Percentiles rank a stretch among this genome's conserved stretches.
phyloP scores from a whole-genome alignment of 2,113 vertebrate species.

The Jaculus jaculus region DNA sequence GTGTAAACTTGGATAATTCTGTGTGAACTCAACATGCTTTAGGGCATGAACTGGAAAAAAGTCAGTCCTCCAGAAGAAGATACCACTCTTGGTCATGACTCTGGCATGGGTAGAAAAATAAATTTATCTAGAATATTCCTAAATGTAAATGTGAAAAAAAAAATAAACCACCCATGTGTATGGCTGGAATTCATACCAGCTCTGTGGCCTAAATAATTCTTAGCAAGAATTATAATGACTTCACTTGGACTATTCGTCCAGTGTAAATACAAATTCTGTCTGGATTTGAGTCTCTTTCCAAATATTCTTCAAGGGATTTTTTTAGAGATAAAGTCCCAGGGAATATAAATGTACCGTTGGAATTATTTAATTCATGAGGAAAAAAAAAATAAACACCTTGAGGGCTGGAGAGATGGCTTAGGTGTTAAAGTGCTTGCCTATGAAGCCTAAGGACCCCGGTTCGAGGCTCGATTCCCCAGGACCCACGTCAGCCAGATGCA shows the following conservation, averaged over 20 bases:
- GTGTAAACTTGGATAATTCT: neutral
- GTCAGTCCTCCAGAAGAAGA: neutral
- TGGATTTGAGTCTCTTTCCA: neutral
- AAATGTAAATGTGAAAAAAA: neutral
- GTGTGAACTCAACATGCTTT: neutral
- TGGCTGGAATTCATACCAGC: neutral
- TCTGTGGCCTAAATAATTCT: neutral
- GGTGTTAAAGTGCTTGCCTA: too few relatives aligned
- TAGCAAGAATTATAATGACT: neutral
- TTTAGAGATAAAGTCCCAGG: neutral
- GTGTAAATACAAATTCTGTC: neutral
- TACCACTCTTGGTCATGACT: neutral
- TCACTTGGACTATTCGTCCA: neutral
- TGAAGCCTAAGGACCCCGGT: too few relatives aligned
- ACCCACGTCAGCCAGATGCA: too few relatives aligned
- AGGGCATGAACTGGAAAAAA: neutral
- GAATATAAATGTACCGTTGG: neutral
- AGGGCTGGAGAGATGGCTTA: too few relatives aligned
- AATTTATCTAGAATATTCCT: neutral
- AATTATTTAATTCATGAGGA: conserved; percentile 3
- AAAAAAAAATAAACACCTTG: too few relatives aligned
- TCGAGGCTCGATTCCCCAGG: too few relatives aligned
- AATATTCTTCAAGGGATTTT: neutral
- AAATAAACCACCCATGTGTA: neutral
- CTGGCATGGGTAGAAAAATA: neutral